Evolutionary conservation across 2,113 vertebrate species (phyloP), one percentile per base, ranked within the genome.

Genomic region (Athene noctua): DNA sequence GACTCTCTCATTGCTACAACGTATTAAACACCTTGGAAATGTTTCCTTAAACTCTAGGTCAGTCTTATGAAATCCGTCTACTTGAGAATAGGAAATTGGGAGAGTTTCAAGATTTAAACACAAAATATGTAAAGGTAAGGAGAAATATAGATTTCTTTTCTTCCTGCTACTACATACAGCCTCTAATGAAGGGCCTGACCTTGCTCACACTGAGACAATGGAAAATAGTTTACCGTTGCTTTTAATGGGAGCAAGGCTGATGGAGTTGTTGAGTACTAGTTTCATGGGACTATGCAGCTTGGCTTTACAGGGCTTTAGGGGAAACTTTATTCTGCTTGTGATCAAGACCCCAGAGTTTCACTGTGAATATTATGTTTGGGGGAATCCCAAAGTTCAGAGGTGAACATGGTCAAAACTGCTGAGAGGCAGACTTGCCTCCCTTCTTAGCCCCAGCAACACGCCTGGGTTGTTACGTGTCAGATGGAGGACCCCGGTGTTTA

Each of bases 51-150:
- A 91, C 83, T 85, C 90, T 97, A 99, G 99, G 99, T 98, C 99
- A 99, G 97, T 99, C 99, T 97, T 99, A 99, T 93, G 99, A 99
- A 99, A 99, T 99, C 97, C 98, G 98, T 97, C 98, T 99, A 97
- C 98, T 99, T 97, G 99, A 99, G 97, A 99, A 99, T 98, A 98
- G 98, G 98, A 99, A 99, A 98, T 98, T 99, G 98, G 98, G 98
- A 98, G 99, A 99, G 96, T 99, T 98, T 98, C 98, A 99, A 98
- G 99, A 99, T 98, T 98, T 99, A 98, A 99, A 98, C 98, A 99
- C 98, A 97, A 99, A 99, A 98, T 99, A 98, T 98, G 98, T 99
- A 87, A 99, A 99, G 99, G 99, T 99, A 98, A 98, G 99, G 90
- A 96, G 95, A 91, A 80, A 57, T 54, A 97, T 86, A 84, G 92